These are phyloP conservation scores for Epizoanthus stellaris DNA, from an alignment of 92 coral and sea anemone species.

Conservation along the genomic window DNA sequence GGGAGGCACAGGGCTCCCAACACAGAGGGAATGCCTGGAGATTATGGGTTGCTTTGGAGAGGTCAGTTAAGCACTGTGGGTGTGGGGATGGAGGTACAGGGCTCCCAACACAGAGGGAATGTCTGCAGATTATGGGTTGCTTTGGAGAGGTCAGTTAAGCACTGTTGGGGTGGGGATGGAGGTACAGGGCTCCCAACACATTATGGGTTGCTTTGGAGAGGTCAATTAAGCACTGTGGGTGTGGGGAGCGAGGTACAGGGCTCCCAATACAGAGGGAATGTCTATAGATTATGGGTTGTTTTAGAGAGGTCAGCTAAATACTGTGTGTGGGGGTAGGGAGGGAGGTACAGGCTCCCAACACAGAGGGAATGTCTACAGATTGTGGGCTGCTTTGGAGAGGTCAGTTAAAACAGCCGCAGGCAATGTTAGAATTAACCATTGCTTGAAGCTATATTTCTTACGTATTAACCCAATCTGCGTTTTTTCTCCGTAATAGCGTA, in stretches of 20 bases:
- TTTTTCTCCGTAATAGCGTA: no score
- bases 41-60: conserved; percentile 3
- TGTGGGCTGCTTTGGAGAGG: conserved; percentile 50
- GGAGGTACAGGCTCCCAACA: conserved; percentile 13
- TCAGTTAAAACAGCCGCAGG: background rate
- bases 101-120: conserved; percentile 14
- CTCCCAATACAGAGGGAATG: background rate
- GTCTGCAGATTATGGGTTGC: background rate
- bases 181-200: conserved; percentile 40
- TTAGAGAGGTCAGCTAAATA: background rate
- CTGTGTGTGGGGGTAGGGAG: background rate
- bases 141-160: background rate
- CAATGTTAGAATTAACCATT: background rate
- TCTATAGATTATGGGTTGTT: background rate
- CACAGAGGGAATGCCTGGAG: conserved; percentile 28
- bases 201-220: conserved; percentile 3
- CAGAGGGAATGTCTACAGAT: conserved; percentile 18
- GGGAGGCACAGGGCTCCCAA: conserved; percentile 42
- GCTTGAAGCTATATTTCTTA: no score
- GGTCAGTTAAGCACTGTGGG: background rate
- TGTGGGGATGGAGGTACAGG: background rate
- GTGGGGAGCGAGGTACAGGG: background rate
- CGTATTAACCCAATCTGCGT: no score
- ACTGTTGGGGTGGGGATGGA: conserved; percentile 11
- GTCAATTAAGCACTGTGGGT: background rate